A percentile compares a stretch with the other conserved stretches of the same genome.
These are phyloP conservation scores for Bellardia pandia DNA, from an alignment of 2,888 invertebrate genomes.

Conservation along the genomic window DNA sequence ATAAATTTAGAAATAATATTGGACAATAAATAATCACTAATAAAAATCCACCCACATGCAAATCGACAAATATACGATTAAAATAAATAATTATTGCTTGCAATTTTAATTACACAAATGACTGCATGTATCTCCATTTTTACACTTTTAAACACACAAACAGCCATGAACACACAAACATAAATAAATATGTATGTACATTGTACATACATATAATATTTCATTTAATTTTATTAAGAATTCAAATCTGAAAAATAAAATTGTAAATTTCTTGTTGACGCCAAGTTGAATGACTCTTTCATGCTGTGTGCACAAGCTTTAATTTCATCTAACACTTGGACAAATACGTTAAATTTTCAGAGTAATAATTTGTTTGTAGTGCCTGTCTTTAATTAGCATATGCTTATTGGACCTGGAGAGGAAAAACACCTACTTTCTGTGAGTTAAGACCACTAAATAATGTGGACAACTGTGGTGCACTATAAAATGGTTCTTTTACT, in stretches of 20 bases:
- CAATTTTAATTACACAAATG: conserved; percentile 15
- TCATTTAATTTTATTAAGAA: conserved; percentile 1
- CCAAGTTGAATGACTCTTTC: conserved; percentile 64
- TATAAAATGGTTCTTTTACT: background rate
- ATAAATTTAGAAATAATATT: conserved; percentile 23
- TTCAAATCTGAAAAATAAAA: background rate
- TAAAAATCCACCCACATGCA: conserved; percentile 50
- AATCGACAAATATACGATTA: conserved; percentile 22
- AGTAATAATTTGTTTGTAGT: conserved; percentile 37
- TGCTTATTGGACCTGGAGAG: conserved; percentile 4
- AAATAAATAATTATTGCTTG: conserved; percentile 25
- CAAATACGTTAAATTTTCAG: conserved; percentile 12
- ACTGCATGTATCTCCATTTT: too few relatives aligned
- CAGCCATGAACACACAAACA: background rate
- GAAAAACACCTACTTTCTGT: conserved; percentile 46
- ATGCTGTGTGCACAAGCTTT: conserved; percentile 35
- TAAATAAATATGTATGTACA: background rate
- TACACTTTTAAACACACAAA: background rate
- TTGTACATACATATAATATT: background rate
- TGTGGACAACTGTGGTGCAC: conserved; percentile 4
- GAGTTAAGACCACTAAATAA: background rate
- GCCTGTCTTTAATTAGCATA: conserved; percentile 56
- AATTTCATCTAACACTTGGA: conserved; percentile 59
- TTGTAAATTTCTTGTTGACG: conserved; percentile 9
- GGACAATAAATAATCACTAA: conserved; percentile 27